Percentiles rank a stretch among this genome's conserved stretches.
phyloP scores from a whole-genome alignment of 37 sponge, comb jelly and placozoan genomes.

The Halichondria panicea region DNA sequence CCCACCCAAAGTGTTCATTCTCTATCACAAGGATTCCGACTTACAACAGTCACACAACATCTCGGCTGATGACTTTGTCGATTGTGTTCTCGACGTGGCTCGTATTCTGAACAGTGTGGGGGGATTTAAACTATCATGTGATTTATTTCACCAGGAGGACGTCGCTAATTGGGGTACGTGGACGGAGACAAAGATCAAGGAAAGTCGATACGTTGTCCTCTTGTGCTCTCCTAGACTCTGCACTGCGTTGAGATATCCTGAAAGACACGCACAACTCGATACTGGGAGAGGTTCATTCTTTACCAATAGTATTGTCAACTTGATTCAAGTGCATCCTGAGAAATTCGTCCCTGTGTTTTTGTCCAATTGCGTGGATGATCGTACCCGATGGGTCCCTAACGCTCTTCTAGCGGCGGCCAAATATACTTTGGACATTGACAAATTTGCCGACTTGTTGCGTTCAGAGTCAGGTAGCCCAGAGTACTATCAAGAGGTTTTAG shows the following conservation, averaged over 20 bases:
- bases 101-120: conserved; percentile 13
- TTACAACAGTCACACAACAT: not conserved
- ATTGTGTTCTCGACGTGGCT: conserved; percentile 10
- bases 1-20: conserved; percentile 15
- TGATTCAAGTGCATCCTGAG: not conserved
- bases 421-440: conserved; percentile 6
- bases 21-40: conserved; percentile 22
- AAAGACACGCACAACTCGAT: not conserved
- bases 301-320: conserved; percentile 5
- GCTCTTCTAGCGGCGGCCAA: not conserved
- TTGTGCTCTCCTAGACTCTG: conserved; percentile 20
- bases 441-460: not conserved
- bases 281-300: conserved; percentile 24
- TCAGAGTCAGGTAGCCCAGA: not conserved
- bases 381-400: conserved; percentile 10
- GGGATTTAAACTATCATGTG: conserved; percentile 3
- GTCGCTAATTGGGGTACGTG: conserved; percentile 32
- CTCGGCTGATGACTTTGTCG: not conserved
- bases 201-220: conserved; percentile 21
- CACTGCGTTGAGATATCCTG: not conserved
- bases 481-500: not conserved
- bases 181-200: conserved; percentile 30
- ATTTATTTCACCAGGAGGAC: not conserved
- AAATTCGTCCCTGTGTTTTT: conserved; percentile 56
- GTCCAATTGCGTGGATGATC: too few relatives aligned